Percentiles rank a stretch among this genome's conserved stretches.
phyloP scores from a whole-genome alignment of 1,140 invertebrate species.

The Eupeodes corollae region DNA sequence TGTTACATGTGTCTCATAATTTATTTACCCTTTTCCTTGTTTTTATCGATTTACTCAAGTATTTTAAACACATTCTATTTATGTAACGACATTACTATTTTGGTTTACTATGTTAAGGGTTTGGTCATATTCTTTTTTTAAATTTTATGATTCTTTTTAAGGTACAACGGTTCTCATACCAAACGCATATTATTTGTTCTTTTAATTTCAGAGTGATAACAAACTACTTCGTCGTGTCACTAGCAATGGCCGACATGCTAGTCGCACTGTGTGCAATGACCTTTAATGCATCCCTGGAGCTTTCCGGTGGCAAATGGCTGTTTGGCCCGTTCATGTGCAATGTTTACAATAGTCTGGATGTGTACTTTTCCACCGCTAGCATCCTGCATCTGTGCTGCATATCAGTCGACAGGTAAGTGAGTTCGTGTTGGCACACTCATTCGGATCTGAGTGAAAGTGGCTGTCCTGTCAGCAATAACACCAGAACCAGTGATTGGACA shows the following conservation, averaged over 20 bases:
- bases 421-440: too few species aligned
- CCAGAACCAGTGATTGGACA: neutral
- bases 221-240: conserved; percentile 89
- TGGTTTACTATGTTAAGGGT: too few species aligned
- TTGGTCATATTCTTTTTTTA: too few species aligned
- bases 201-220: conserved; percentile 58
- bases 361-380: conserved; percentile 89
- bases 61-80: too few species aligned
- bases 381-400: conserved; percentile 93
- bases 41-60: too few species aligned
- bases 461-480: neutral
- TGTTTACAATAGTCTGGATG: conserved; percentile 88
- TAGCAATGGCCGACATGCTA: conserved; percentile 82
- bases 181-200: too few species aligned
- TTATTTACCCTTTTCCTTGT: too few species aligned
- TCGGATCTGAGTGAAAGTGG: neutral
- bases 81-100: too few species aligned
- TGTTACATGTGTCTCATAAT: too few species aligned
- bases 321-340: conserved; percentile 86
- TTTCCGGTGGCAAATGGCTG: conserved; percentile 66
- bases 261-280: conserved; percentile 89
- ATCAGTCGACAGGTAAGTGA: conserved; percentile 65
- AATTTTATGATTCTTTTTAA: neutral
- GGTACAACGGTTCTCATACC: neutral
- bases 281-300: conserved; percentile 82